A percentile compares a stretch with the other conserved stretches of the same genome.
Evolutionary conservation across 2,888 invertebrate species (phyloP).

Genomic region (Apotomis betuletana): DNA sequence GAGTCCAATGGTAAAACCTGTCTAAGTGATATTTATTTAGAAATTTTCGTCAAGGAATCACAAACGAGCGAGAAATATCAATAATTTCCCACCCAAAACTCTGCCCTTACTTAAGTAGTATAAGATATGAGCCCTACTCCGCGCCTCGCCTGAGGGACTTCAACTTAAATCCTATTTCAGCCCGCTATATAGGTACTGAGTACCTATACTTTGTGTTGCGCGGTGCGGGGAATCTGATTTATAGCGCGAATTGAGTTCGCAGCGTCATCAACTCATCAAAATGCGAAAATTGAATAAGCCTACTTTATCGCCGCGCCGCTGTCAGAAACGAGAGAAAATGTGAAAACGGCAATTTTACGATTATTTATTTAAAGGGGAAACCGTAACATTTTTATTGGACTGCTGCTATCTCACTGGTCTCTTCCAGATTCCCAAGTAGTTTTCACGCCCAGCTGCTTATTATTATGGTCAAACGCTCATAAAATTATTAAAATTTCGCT

Average conservation of each 20-base stretch:
- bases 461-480: too few relatives aligned
- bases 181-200: neutral
- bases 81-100: neutral
- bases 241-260: slow-evolving; percentile 24
- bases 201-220: slow-evolving; percentile 2
- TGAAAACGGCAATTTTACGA: slow-evolving; percentile 2
- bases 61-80: neutral
- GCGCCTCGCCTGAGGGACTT: neutral
- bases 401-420: too few relatives aligned
- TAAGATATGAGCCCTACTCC: neutral
- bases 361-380: neutral
- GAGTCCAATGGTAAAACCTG: too few relatives aligned
- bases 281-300: slow-evolving; percentile 20
- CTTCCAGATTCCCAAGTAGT: too few relatives aligned
- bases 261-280: slow-evolving; percentile 23
- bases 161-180: neutral
- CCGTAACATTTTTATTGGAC: too few relatives aligned
- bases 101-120: neutral
- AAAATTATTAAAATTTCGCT: too few relatives aligned
- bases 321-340: neutral
- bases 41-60: neutral
- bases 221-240: slow-evolving; percentile 10
- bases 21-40: too few relatives aligned
- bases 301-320: slow-evolving; percentile 13
- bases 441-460: too few relatives aligned